A percentile compares a stretch with the other conserved stretches of the same genome.
Evolutionary conservation across 2,797 vertebrate genomes (phyloP).

Genomic region (Poeciliopsis paucimaculata): DNA sequence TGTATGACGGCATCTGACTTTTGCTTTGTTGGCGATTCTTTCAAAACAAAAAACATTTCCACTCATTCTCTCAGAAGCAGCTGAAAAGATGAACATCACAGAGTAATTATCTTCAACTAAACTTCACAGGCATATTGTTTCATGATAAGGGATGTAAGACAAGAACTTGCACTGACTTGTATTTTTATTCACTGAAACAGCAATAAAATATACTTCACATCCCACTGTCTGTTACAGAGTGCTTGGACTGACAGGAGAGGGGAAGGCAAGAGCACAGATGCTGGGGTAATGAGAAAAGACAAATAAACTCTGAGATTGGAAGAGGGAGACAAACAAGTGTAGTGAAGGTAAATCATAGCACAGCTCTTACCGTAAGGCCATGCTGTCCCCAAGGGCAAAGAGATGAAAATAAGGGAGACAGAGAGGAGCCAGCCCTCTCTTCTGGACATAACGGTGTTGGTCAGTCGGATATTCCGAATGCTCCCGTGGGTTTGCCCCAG

Average conservation of each 20-base stretch:
- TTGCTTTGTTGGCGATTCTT: constrained; percentile 29
- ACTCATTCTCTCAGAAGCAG: neutral
- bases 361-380: constrained; percentile 82
- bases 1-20: constrained; percentile 51
- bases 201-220: constrained; percentile 34
- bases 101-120: constrained; percentile 7
- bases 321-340: constrained; percentile 29
- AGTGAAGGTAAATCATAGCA: constrained; percentile 25
- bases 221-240: constrained; percentile 37
- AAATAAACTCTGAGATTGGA: constrained; percentile 25
- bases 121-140: constrained; percentile 4
- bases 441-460: constrained; percentile 48
- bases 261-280: constrained; percentile 70
- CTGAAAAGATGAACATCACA: neutral
- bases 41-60: constrained; percentile 12
- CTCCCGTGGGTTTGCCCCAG: constrained; percentile 66
- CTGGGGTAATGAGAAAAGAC: constrained; percentile 73
- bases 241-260: constrained; percentile 34
- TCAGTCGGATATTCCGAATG: constrained; percentile 45
- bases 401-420: constrained; percentile 67
- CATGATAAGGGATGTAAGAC: constrained; percentile 24
- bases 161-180: constrained; percentile 30
- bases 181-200: constrained; percentile 16
- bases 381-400: constrained; percentile 66
- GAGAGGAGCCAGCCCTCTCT: constrained; percentile 68